Conservation (phyloP, 2,888 invertebrate species). For the Anoncus sp. region DNA sequence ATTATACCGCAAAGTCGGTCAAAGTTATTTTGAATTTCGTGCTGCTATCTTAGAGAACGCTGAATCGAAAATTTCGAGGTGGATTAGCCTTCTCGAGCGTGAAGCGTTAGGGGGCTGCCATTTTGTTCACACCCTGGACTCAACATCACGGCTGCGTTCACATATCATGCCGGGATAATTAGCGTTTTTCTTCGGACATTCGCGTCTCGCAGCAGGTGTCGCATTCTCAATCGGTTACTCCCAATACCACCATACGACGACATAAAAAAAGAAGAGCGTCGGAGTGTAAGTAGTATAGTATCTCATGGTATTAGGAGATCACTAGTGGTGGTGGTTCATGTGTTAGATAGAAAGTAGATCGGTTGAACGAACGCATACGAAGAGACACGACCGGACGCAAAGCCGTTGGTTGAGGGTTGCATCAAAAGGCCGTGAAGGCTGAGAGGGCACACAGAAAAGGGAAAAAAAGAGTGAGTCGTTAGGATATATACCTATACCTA, state of each 20-base stretch:
- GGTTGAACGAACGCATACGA: constrained; percentile 46
- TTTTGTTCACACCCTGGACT: neutral
- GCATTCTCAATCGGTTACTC: too few relatives aligned
- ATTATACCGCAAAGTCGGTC: neutral
- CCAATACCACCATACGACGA: too few relatives aligned
- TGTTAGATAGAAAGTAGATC: constrained; percentile 24
- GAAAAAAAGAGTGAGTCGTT: constrained; percentile 14
- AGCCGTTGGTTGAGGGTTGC: constrained; percentile 51
- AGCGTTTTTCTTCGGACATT: too few relatives aligned
- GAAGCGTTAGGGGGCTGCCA: neutral
- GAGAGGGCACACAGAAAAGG: constrained; percentile 48
- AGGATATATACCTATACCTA: constrained; percentile 32
- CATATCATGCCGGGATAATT: too few relatives aligned
- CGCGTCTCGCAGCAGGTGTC: too few relatives aligned
- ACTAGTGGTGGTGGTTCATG: constrained; percentile 5
- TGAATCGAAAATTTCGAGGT: neutral
- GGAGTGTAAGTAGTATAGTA: neutral
- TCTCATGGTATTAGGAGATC: neutral
- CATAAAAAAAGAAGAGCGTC: neutral
- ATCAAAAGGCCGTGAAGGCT: constrained; percentile 51
- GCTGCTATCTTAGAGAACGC: neutral
- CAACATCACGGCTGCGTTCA: too few relatives aligned
- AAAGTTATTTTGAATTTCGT: neutral
- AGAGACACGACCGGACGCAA: constrained; percentile 42
- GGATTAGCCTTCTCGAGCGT: neutral